These are phyloP conservation scores for Poecilia latipinna DNA, from an alignment of 2,113 vertebrate genomes.

Conservation along the genomic window DNA sequence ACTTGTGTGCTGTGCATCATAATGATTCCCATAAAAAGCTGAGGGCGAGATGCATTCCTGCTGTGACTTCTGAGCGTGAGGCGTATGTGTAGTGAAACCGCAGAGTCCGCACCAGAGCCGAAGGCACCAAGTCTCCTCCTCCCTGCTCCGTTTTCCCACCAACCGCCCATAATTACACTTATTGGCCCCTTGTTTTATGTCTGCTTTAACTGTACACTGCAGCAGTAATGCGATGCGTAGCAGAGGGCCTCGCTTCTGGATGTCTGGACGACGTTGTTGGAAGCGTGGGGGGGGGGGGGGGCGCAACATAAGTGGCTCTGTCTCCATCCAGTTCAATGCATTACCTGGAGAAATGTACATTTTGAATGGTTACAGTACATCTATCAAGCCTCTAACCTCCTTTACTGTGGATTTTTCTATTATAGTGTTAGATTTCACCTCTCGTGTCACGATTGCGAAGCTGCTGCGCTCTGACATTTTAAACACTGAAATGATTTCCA, in stretches of 20 bases:
- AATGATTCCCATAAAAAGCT: slow-evolving; percentile 78
- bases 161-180: slow-evolving; percentile 67
- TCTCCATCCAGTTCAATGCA: slow-evolving; percentile 24
- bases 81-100: slow-evolving; percentile 70
- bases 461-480: slow-evolving; percentile 42
- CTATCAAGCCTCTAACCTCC: slow-evolving; percentile 22
- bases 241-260: slow-evolving; percentile 22
- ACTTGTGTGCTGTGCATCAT: slow-evolving; percentile 73
- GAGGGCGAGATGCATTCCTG: slow-evolving; percentile 72
- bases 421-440: slow-evolving; percentile 38
- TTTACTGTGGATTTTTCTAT: slow-evolving; percentile 31
- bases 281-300: neutral
- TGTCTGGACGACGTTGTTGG: slow-evolving; percentile 36
- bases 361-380: slow-evolving; percentile 37
- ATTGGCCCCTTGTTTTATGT: slow-evolving; percentile 72
- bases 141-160: slow-evolving; percentile 65
- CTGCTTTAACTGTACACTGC: slow-evolving; percentile 68
- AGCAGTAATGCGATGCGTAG: slow-evolving; percentile 37
- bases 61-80: slow-evolving; percentile 69
- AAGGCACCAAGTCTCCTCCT: slow-evolving; percentile 49
- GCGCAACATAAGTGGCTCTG: slow-evolving; percentile 25
- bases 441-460: slow-evolving; percentile 34
- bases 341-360: slow-evolving; percentile 24
- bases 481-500: slow-evolving; percentile 46
- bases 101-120: slow-evolving; percentile 71